Evolutionary conservation across 1,140 invertebrate genomes (phyloP).

Genomic region (Aphidius ervi): DNA sequence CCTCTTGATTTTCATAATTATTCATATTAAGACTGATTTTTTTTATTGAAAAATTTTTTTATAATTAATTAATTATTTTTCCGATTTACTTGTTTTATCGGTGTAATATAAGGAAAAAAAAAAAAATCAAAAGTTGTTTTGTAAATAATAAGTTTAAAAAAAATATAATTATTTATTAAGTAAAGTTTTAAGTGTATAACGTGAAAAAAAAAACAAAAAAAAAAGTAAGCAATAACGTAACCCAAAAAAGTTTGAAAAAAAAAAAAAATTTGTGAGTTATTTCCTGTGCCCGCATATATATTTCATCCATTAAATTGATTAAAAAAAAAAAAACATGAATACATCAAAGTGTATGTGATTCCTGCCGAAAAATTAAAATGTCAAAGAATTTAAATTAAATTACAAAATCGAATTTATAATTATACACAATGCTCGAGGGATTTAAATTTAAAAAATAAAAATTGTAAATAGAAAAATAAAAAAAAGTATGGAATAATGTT

Average conservation of each 20-base stretch:
- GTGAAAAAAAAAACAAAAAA: too few relatives aligned
- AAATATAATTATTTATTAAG: slow-evolving; percentile 2
- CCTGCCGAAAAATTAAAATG: slow-evolving; percentile 6
- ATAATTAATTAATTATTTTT: slow-evolving; percentile 23
- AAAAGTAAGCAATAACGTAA: too few relatives aligned
- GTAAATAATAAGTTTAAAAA: slow-evolving; percentile 29
- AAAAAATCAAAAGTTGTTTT: slow-evolving; percentile 19
- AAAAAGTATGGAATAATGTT: slow-evolving; percentile 8
- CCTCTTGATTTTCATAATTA: slow-evolving; percentile 34
- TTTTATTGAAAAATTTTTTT: slow-evolving; percentile 27
- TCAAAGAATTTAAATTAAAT: not conserved
- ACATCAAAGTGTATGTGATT: slow-evolving; percentile 8
- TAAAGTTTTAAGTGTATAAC: not conserved
- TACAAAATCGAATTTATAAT: not conserved
- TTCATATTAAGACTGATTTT: slow-evolving; percentile 47
- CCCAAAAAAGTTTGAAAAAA: too few relatives aligned
- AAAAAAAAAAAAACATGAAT: not conserved
- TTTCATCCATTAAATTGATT: not conserved
- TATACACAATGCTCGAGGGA: slow-evolving; percentile 7
- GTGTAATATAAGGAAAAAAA: slow-evolving; percentile 19
- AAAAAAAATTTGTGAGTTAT: slow-evolving; percentile 7
- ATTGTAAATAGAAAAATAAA: slow-evolving; percentile 12
- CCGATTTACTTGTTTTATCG: slow-evolving; percentile 21
- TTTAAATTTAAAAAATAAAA: not conserved
- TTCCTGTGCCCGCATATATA: not conserved